Conservation (phyloP, 2,113 vertebrate species). For the Oenanthe oenanthe region DNA sequence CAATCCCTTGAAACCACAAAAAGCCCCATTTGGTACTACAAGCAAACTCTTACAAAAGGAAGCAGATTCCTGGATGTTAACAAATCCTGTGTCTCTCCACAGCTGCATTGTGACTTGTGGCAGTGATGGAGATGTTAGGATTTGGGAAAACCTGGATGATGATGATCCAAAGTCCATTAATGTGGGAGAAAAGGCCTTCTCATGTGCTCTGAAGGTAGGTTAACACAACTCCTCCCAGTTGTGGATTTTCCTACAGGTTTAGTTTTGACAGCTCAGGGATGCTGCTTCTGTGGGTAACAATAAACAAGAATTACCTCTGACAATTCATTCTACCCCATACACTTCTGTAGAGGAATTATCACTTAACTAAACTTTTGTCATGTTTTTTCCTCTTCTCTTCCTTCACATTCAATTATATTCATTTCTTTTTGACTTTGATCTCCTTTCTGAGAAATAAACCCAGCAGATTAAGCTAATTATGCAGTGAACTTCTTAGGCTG, state of each 20-base stretch:
- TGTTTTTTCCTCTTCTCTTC: background rate
- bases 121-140: constrained; percentile 93
- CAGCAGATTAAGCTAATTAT: constrained; percentile 4
- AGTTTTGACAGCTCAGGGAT: background rate
- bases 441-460: background rate
- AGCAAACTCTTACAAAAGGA: background rate
- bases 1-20: background rate
- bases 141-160: constrained; percentile 94
- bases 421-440: background rate
- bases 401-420: background rate
- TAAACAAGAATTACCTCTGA: background rate
- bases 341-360: background rate
- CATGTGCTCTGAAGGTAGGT: constrained; percentile 87
- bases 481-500: background rate
- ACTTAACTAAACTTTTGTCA: background rate
- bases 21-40: background rate
- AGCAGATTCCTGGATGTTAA: background rate
- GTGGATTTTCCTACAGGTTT: background rate
- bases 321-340: background rate
- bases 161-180: constrained; percentile 95
- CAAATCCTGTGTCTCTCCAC: background rate
- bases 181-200: constrained; percentile 92
- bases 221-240: background rate
- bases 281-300: background rate
- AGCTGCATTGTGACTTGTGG: constrained; percentile 94